Evolutionary conservation across 37 sponge, comb jelly and placozoan genomes (phyloP).

Genomic region (Haliclona indistincta): DNA sequence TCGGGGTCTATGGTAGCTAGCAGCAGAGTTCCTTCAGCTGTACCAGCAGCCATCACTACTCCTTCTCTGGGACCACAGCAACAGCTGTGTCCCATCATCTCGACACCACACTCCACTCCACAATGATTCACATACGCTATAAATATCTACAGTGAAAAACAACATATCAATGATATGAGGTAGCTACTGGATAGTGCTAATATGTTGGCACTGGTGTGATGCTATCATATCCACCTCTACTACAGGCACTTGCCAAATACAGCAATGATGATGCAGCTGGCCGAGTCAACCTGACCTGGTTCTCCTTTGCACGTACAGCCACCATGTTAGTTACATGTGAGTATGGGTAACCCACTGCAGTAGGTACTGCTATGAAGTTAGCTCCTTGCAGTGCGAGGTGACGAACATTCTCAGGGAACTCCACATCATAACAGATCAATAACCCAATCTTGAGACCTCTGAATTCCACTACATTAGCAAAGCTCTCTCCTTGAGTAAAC

Average conservation of each 20-base stretch:
- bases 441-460: conserved; percentile 61
- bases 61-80: conserved; percentile 29
- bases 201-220: too few species aligned
- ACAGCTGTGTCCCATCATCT: conserved; percentile 14
- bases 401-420: conserved; percentile 55
- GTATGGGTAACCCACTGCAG: conserved; percentile 12
- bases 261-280: too few species aligned
- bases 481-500: conserved; percentile 32
- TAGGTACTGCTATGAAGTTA: conserved; percentile 32
- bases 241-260: too few species aligned
- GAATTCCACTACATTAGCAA: conserved; percentile 23
- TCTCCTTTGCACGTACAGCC: conserved; percentile 35
- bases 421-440: conserved; percentile 59
- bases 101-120: not conserved
- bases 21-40: conserved; percentile 28
- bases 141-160: too few species aligned
- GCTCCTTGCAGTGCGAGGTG: conserved; percentile 38
- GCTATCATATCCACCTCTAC: too few species aligned
- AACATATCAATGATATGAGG: too few species aligned
- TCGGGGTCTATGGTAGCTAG: conserved; percentile 1
- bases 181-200: too few species aligned
- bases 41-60: not conserved
- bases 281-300: too few species aligned
- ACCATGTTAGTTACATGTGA: not conserved
- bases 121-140: conserved; percentile 49